phyloP scores from a whole-genome alignment of 2,113 vertebrate genomes.

The Muntiacus muntjak region DNA sequence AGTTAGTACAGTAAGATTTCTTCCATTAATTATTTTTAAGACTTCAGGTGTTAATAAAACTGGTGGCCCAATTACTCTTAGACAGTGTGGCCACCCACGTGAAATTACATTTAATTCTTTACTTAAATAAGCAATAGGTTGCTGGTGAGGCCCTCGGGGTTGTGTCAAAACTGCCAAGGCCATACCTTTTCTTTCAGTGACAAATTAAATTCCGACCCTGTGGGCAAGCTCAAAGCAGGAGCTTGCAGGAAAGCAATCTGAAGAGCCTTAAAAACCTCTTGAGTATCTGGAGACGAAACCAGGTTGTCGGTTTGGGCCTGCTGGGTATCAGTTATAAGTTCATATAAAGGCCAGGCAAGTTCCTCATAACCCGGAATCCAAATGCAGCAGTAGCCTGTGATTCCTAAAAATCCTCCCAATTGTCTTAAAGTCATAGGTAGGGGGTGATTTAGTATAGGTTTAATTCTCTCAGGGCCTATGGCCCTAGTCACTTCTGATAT shows the following conservation, averaged over 20 bases:
- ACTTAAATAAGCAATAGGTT: neutral
- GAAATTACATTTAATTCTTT: neutral
- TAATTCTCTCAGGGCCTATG: neutral
- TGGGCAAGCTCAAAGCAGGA: neutral
- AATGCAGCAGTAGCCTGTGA: neutral
- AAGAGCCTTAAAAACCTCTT: neutral
- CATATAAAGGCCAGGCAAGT: neutral
- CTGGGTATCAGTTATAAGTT: neutral
- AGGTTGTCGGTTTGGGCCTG: neutral
- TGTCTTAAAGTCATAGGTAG: neutral
- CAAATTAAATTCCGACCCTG: neutral
- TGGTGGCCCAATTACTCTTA: neutral
- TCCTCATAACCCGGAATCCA: neutral
- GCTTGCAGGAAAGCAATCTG: neutral
- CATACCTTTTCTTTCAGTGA: neutral
- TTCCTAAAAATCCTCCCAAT: neutral
- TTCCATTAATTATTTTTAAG: neutral
- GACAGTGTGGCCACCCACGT: neutral
- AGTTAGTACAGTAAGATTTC: neutral
- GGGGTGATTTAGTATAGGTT: neutral
- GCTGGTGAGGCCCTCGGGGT: neutral
- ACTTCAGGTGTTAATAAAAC: neutral
- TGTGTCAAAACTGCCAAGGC: neutral
- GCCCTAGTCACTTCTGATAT: neutral
- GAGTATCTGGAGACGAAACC: neutral